Evolutionary conservation across 2,113 vertebrate genomes (phyloP).

Genomic region (Axis porcinus): DNA sequence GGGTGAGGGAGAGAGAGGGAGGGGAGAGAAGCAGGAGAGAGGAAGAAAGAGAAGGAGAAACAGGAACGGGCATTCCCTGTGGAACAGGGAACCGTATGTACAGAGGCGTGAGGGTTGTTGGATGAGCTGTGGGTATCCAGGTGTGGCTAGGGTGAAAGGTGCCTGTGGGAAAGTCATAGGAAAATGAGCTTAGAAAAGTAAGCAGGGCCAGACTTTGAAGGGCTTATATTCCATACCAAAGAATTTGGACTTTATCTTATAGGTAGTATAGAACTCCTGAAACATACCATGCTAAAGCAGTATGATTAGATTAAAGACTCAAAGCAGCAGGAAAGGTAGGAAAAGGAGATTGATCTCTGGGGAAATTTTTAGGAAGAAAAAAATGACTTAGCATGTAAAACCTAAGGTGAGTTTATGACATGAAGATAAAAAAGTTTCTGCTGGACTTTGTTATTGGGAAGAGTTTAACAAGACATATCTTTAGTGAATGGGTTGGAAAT

Average conservation of each 20-base stretch:
- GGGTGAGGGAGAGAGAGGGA: not conserved
- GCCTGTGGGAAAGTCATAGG: not conserved
- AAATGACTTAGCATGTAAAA: not conserved
- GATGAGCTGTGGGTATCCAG: not conserved
- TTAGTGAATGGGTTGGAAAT: not conserved
- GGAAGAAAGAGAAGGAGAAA: not conserved
- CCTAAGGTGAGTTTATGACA: not conserved
- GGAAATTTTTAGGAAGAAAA: constrained; percentile 22
- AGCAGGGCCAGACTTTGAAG: not conserved
- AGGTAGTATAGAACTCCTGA: not conserved
- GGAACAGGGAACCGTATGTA: not conserved
- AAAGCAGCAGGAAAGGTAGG: not conserved
- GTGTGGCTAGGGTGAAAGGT: not conserved
- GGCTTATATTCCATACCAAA: not conserved
- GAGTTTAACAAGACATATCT: not conserved
- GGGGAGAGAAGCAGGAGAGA: not conserved
- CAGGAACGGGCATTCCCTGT: not conserved
- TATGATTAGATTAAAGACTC: not conserved
- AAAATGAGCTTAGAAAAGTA: not conserved
- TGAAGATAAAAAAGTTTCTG: not conserved
- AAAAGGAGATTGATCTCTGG: not conserved
- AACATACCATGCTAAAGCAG: not conserved
- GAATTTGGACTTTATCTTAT: not conserved
- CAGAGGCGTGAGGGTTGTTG: not conserved
- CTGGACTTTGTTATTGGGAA: not conserved